These are phyloP conservation scores for Mimumesa dahlbomi DNA, from an alignment of 2,888 invertebrate genomes.

Conservation along the genomic window DNA sequence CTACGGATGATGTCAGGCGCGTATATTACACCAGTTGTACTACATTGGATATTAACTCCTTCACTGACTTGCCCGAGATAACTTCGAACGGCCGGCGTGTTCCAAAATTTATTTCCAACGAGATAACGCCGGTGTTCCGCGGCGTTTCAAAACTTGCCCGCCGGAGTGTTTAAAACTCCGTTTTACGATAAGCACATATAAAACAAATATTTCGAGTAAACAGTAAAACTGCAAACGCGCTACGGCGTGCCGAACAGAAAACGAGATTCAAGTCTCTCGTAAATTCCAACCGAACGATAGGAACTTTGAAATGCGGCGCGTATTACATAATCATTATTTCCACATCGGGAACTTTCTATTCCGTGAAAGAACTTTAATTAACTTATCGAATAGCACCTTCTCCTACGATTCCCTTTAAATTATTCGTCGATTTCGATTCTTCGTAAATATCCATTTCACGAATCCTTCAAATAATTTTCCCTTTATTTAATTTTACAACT, in stretches of 20 bases:
- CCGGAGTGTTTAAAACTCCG: slow-evolving; percentile 17
- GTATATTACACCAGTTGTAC: background rate
- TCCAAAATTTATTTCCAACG: slow-evolving; percentile 26
- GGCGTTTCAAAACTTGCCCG: slow-evolving; percentile 26
- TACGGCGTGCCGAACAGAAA: background rate
- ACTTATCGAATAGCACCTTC: too few species aligned
- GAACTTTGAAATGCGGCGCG: background rate
- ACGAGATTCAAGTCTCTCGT: background rate
- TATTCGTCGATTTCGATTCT: too few species aligned
- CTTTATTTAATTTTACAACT: too few species aligned
- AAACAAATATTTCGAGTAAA: slow-evolving; percentile 18
- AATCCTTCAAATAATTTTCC: too few species aligned
- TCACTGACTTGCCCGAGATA: slow-evolving; percentile 30
- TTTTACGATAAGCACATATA: slow-evolving; percentile 16
- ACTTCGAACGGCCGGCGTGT: slow-evolving; percentile 9
- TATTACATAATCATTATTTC: background rate
- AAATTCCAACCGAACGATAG: background rate
- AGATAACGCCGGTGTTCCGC: slow-evolving; percentile 13
- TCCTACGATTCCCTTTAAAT: too few species aligned
- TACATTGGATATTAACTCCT: slow-evolving; percentile 13
- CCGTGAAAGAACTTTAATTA: too few species aligned
- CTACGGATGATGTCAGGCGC: background rate
- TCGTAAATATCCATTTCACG: too few species aligned
- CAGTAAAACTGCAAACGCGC: too few species aligned
- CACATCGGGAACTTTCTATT: too few species aligned